Conservation (phyloP, 2,888 invertebrate species). For the Cephus runcator region DNA sequence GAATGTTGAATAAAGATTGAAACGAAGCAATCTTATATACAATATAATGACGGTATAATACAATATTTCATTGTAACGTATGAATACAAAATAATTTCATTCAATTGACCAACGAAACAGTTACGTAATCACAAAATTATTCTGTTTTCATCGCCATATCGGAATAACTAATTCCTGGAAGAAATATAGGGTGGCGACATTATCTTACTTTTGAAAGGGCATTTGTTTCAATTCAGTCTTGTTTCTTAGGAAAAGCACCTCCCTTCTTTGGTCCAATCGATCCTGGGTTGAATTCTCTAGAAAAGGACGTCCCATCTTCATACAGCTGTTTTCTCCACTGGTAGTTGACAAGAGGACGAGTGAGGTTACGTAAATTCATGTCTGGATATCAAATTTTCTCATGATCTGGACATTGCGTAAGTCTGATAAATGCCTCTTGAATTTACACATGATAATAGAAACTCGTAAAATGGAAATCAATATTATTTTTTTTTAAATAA, state of each 20-base stretch:
- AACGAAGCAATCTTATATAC: not conserved
- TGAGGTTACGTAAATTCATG: not conserved
- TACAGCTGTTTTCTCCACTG: not conserved
- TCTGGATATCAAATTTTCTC: not conserved
- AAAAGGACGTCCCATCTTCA: not conserved
- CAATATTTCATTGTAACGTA: not conserved
- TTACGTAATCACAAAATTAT: not conserved
- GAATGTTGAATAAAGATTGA: not conserved
- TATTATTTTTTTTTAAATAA: not conserved
- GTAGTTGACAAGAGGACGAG: not conserved
- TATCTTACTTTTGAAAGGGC: not conserved
- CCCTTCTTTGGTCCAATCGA: not conserved
- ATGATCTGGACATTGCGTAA: not conserved
- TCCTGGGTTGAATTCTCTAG: not conserved
- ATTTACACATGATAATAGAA: not conserved
- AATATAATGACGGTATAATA: not conserved
- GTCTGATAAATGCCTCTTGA: not conserved
- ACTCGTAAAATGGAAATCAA: not conserved
- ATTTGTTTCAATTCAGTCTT: not conserved
- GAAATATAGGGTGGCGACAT: not conserved
- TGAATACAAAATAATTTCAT: not conserved
- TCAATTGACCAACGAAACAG: not conserved
- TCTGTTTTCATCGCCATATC: not conserved
- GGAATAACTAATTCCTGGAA: not conserved
- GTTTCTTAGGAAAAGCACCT: not conserved